Evolutionary conservation across 2,888 invertebrate genomes (phyloP), one percentile per base, ranked within the genome.

Genomic region (Apomyelois bistriatella): DNA sequence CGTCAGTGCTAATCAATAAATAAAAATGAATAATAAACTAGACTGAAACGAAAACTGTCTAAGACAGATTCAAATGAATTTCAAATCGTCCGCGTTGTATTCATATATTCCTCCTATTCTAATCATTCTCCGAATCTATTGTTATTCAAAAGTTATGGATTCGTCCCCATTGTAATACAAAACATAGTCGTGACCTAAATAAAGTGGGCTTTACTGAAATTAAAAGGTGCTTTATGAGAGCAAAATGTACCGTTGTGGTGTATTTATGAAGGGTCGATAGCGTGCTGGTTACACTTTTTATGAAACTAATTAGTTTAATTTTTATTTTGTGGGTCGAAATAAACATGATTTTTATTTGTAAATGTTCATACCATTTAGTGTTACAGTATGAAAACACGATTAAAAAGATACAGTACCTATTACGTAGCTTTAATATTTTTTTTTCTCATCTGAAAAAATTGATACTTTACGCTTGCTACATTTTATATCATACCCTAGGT

Each of bases 71-170:
- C 42, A 42, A 28, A 42, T 42, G 42, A 42, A 28, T 28, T 42
- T 28, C 28, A 22, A 42, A 42, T 28, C 42, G 6, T 17, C 22
- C 42, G 42, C 22, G 22, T 42, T 42, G 12, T 28, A 42, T 28
- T 42, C 42, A 28, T 42, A 28, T 42, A 42, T 28, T 28, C 42
- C 1, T 28, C 41, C 9, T 6, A 6, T 22, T 22, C n/a, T 42
- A 28, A 42, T 42, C 15, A 38, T 12, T 15, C 38, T 37, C 52
- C 60, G 41, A 52, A 54, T 52, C 30, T 30, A 46, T 46, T 46
- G 32, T 46, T 46, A 32, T 46, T 46, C 46, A 13, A 46, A 46
- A 46, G 46, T 46, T 46, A 46, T 46, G 46, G 46, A 13, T 22
- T 13, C 15, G 46, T 46, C 32, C 32, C 32, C 13, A 32, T 46